A percentile compares a stretch with the other conserved stretches of the same genome.
phyloP scores from a whole-genome alignment of 2,113 vertebrate species.

The Heterotis niloticus region DNA sequence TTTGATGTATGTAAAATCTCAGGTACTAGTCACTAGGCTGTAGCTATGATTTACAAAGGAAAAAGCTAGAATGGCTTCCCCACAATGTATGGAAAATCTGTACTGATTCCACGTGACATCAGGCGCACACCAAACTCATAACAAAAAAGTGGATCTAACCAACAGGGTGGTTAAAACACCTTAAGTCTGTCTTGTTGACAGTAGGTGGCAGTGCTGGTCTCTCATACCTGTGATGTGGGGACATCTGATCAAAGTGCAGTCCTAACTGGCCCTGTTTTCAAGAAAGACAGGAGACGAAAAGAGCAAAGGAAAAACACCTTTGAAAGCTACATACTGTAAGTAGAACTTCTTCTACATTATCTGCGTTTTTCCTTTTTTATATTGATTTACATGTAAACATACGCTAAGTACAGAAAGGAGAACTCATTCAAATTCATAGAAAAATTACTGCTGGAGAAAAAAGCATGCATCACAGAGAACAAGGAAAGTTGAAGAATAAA shows the following conservation, averaged over 20 bases:
- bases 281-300: background rate
- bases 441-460: background rate
- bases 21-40: too few species aligned
- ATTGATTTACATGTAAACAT: background rate
- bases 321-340: background rate
- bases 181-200: conserved; percentile 36
- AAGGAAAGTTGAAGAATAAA: too few species aligned
- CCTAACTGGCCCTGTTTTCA: background rate
- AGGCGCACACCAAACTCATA: too few species aligned
- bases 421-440: background rate
- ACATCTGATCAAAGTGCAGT: background rate
- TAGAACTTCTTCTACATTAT: background rate
- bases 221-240: conserved; percentile 39
- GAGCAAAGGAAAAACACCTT: background rate
- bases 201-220: conserved; percentile 63
- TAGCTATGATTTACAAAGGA: too few species aligned
- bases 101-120: too few species aligned
- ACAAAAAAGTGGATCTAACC: too few species aligned
- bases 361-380: background rate
- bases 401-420: background rate
- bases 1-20: too few species aligned
- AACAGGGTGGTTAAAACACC: background rate
- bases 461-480: background rate
- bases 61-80: too few species aligned
- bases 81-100: too few species aligned